Base-by-base conservation (phyloP, 1,140 invertebrate species). In the Hyles vespertilio region DNA sequence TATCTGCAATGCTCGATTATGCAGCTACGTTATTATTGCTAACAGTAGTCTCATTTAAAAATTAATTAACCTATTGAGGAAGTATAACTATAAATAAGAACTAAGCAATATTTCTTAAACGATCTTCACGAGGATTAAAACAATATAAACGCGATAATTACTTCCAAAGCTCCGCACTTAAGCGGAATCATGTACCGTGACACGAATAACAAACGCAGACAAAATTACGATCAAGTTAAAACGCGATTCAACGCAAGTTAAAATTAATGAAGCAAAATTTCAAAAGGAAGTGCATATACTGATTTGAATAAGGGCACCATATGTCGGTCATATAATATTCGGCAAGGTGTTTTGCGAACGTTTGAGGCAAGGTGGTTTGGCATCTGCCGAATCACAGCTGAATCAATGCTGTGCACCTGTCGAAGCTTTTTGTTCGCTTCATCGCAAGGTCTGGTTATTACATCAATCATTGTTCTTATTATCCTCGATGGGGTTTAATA, bases 331-430 rank as follows among this genome's bases (percentile, higher is more conserved):
- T 70, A 58, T 22, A 61, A 77, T 70, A 78, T 81, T 79, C 56
- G 65, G 65, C 68, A 75, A 80, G 76, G 78, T 85, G 72, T 68
- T 64, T 51, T 56, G 60, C 47, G 32, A 53, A 56, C 44, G 22
- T 22, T 55, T 48, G 56, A 51, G 22, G 68, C 74, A 84, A 87
- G 80, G 75, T 87, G 83, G 66, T 50, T 47, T 40, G 63, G 68
- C 84, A 87, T 81, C 84, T 84, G 81, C 61, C 65, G 68, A 82
- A 79, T 84, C 79, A 79, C 76, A 62, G 62, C 64, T 12, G 65
- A 83, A 83, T 82, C 79, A 77, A 77, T 74, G 72, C 65, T 63
- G 36, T 54, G 64, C 79, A 86, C 81, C 80, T 86, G 77, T 72
- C 69, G 43, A 3, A 5, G 36, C 4, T 40, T 40, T 40, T 40